phyloP scores from a whole-genome alignment of 2,113 vertebrate genomes.

The Bostrychus sinensis region DNA sequence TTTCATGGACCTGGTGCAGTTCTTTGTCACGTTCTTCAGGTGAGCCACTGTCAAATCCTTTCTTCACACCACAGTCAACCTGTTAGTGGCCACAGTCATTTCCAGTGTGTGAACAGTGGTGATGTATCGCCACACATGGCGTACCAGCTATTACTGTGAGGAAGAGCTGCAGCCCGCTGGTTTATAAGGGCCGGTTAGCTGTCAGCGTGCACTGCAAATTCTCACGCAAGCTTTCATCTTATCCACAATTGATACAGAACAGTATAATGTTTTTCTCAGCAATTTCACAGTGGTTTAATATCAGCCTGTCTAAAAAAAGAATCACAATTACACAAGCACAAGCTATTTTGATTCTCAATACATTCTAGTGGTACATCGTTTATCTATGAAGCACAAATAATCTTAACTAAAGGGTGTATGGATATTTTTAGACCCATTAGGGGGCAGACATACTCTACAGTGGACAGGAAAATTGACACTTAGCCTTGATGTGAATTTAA shows the following conservation, averaged over 20 bases:
- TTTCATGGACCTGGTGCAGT: constrained; percentile 99
- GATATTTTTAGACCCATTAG: not conserved
- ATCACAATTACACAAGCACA: not conserved
- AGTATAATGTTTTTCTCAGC: not conserved
- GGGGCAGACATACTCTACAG: not conserved
- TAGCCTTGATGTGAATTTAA: not conserved
- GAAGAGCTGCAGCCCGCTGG: constrained; percentile 13
- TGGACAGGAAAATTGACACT: not conserved
- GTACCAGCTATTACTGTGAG: constrained; percentile 21
- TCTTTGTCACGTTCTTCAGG: constrained; percentile 99
- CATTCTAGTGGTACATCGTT: not conserved
- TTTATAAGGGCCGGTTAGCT: constrained; percentile 19
- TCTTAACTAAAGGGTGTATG: too few relatives aligned
- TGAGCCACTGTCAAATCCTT: constrained; percentile 58
- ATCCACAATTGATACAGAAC: not conserved
- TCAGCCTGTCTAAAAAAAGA: not conserved
- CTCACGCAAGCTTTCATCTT: not conserved
- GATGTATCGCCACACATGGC: constrained; percentile 39
- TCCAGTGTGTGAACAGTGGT: constrained; percentile 5
- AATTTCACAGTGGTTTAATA: not conserved
- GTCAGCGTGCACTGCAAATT: not conserved
- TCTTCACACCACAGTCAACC: constrained; percentile 1
- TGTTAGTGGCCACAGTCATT: not conserved
- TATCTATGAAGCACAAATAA: not conserved
- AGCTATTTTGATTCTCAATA: not conserved